Evolutionary conservation across 2,888 invertebrate species (phyloP).

Genomic region (Lamellibrachia columna): DNA sequence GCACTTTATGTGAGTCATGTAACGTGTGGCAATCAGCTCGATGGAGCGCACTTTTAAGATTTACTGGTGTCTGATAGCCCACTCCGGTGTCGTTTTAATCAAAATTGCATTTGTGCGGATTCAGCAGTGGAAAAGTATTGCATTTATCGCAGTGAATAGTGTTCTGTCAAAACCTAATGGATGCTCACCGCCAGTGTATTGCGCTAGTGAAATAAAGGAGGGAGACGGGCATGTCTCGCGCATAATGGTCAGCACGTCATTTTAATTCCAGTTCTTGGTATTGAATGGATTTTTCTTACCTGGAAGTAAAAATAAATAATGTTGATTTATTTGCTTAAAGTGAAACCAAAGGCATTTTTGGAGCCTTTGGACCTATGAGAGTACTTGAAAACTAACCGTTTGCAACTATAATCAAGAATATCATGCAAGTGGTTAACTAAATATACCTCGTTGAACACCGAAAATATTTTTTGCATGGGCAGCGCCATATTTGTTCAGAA

Average conservation of each 20-base stretch:
- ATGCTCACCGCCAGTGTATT: background rate
- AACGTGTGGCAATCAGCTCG: background rate
- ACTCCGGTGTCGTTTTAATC: background rate
- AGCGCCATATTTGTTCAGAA: no score
- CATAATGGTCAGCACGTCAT: background rate
- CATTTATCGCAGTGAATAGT: background rate
- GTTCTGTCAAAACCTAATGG: slow-evolving; percentile 2
- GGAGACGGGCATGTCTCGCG: background rate
- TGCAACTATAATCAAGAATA: no score
- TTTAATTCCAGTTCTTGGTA: background rate
- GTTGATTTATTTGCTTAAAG: background rate
- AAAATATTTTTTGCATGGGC: no score
- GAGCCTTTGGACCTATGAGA: no score
- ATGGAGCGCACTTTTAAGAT: background rate
- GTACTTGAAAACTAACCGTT: no score
- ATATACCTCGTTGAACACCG: no score
- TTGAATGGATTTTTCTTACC: background rate
- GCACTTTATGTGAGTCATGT: background rate
- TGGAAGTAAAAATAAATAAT: background rate
- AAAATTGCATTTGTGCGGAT: background rate
- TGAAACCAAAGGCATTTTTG: no score
- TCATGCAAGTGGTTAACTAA: no score
- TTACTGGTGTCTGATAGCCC: background rate
- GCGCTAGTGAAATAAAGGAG: background rate
- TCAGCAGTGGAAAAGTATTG: background rate